Conservation (phyloP, 2,113 vertebrate species). For the Rhinolophus sinicus region DNA sequence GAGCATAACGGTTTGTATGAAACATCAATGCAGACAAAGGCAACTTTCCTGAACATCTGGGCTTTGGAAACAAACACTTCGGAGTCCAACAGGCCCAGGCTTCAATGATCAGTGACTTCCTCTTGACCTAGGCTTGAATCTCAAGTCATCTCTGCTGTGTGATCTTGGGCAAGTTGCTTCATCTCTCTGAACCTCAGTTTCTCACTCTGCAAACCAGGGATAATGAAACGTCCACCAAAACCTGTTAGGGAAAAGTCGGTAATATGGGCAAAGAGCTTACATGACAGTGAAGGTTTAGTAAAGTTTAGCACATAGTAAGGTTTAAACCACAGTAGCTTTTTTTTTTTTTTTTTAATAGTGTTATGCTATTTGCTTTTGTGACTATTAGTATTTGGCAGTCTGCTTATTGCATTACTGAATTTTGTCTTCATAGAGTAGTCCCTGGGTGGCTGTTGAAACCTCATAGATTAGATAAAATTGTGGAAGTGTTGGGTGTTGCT, state of each 20-base stretch:
- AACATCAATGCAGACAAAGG: background rate
- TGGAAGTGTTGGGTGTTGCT: background rate
- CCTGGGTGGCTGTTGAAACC: background rate
- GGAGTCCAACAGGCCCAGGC: background rate
- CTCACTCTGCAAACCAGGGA: background rate
- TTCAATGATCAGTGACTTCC: background rate
- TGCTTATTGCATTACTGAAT: background rate
- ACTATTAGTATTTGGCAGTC: background rate
- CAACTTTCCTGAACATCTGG: background rate
- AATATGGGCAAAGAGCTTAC: background rate
- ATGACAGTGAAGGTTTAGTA: background rate
- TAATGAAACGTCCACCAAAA: background rate
- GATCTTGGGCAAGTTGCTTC: background rate
- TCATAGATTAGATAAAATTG: background rate
- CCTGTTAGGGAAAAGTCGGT: background rate
- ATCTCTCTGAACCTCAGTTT: slow-evolving; percentile 2
- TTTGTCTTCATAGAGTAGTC: background rate
- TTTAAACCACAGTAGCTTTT: background rate
- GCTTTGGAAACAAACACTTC: background rate
- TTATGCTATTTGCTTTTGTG: background rate
- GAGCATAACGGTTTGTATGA: background rate
- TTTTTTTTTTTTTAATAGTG: background rate
- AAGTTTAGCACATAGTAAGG: background rate
- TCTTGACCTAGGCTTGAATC: background rate
- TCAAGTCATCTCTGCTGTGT: background rate